Conservation (phyloP, 2,888 invertebrate species). For the Heteromurus nitidus region DNA sequence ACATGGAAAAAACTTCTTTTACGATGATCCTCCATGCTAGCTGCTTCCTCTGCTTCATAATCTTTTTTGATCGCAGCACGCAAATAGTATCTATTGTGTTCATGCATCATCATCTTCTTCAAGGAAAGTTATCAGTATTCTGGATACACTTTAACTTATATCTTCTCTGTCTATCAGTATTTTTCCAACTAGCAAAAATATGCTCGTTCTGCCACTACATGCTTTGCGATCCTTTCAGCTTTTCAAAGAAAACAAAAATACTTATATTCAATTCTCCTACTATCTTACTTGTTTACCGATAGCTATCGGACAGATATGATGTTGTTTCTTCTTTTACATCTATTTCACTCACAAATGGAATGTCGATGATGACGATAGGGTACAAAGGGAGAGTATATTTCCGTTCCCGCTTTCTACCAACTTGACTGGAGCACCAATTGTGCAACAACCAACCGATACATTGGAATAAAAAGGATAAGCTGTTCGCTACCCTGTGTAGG, state of each 20-base stretch:
- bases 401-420: constrained; percentile 55
- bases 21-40: constrained; percentile 5
- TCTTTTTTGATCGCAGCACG: constrained; percentile 48
- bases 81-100: constrained; percentile 51
- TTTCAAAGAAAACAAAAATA: background rate
- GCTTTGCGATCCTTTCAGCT: background rate
- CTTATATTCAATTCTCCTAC: background rate
- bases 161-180: background rate
- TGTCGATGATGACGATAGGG: constrained; percentile 22
- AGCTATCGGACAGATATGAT: constrained; percentile 17
- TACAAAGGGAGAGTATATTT: constrained; percentile 45
- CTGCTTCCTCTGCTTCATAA: constrained; percentile 17
- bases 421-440: constrained; percentile 46
- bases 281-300: constrained; percentile 25
- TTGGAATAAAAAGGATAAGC: background rate
- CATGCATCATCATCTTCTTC: constrained; percentile 55
- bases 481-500: background rate
- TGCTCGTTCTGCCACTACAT: background rate
- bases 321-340: constrained; percentile 2
- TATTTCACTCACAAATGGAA: too few species aligned
- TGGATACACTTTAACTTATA: background rate
- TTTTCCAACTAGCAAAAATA: background rate
- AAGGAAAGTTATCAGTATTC: constrained; percentile 62
- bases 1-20: background rate
- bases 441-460: background rate